Conservation (phyloP, 2,113 vertebrate species). For the Microcebus griseorufus region DNA sequence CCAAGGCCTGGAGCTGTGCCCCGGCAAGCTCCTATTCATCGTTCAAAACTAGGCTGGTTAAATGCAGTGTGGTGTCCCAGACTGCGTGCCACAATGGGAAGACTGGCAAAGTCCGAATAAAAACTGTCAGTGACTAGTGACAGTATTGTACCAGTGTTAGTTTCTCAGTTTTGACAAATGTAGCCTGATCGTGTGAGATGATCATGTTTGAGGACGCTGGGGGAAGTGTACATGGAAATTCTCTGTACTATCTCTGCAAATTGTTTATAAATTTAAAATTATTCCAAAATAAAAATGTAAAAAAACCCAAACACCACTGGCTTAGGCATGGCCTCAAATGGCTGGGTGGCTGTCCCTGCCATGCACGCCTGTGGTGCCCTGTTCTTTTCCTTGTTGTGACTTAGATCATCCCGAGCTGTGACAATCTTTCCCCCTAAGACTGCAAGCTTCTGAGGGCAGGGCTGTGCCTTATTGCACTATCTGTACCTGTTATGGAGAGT, state of each 20-base stretch:
- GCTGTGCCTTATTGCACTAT: accelerated
- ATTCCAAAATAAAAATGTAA: neutral
- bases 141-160: neutral
- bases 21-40: neutral
- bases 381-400: neutral
- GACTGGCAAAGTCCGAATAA: neutral
- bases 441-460: neutral
- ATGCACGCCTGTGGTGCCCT: accelerated
- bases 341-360: neutral
- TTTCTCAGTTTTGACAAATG: neutral
- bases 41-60: neutral
- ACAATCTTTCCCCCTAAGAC: neutral
- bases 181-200: neutral
- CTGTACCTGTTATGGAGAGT: neutral
- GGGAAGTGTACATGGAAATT: neutral
- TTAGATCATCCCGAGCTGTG: no score
- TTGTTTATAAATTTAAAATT: neutral
- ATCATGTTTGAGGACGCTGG: neutral
- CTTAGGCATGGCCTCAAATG: neutral
- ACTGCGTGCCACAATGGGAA: neutral
- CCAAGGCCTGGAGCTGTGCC: no score
- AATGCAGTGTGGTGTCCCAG: accelerated
- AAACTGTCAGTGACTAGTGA: neutral
- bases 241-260: neutral
- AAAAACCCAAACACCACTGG: no score